phyloP scores from a whole-genome alignment of 2,113 vertebrate species.

The Ochotona curzoniae region DNA sequence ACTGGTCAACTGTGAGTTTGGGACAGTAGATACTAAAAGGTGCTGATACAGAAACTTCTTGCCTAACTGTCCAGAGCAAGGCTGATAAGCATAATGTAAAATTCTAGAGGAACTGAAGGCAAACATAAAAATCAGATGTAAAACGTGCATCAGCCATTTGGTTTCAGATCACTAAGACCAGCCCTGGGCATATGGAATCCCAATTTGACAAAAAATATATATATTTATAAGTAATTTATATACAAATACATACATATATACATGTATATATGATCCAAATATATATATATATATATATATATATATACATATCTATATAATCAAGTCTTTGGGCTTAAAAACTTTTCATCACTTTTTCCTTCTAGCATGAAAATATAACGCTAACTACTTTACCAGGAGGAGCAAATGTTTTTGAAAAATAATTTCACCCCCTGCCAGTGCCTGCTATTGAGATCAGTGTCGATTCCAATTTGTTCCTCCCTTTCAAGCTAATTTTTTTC shows the following conservation, averaged over 20 bases:
- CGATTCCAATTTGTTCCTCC: constrained; percentile 80
- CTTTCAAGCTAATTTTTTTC: constrained; percentile 77
- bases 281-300: no score
- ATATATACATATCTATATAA: neutral
- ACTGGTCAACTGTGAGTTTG: neutral
- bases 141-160: constrained; percentile 8
- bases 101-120: constrained; percentile 16
- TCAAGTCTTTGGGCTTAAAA: constrained; percentile 87
- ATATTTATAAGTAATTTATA: no score
- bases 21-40: neutral
- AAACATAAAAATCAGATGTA: neutral
- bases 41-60: neutral
- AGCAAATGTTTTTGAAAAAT: constrained; percentile 85
- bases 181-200: constrained; percentile 79
- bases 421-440: constrained; percentile 82
- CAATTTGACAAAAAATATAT: constrained; percentile 82
- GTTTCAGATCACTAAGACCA: constrained; percentile 62
- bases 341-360: constrained; percentile 91
- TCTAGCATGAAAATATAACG: constrained; percentile 86
- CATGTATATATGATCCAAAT: no score
- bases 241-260: no score
- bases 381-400: constrained; percentile 89
- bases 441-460: constrained; percentile 87
- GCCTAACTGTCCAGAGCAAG: neutral
- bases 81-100: neutral